Conservation (phyloP, 2,888 invertebrate species). For the Ennomos quercinarius region DNA sequence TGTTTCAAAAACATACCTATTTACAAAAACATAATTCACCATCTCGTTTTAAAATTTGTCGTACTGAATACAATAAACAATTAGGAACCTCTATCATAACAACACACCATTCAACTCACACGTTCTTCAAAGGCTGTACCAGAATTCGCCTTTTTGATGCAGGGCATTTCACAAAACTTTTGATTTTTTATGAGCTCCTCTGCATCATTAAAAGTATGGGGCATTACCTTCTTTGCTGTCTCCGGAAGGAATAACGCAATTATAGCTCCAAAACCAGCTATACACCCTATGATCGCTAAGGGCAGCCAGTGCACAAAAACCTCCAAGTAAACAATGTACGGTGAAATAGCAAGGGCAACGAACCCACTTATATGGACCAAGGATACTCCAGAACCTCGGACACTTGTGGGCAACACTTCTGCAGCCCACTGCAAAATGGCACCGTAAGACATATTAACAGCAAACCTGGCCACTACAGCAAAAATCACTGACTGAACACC, state of each 20-base stretch:
- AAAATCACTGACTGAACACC: constrained; percentile 58
- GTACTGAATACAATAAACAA: too few relatives aligned
- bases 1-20: too few relatives aligned
- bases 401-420: constrained; percentile 62
- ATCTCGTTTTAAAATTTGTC: too few relatives aligned
- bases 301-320: constrained; percentile 63
- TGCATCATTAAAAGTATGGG: constrained; percentile 71
- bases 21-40: too few relatives aligned
- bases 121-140: constrained; percentile 29
- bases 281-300: constrained; percentile 53
- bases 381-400: constrained; percentile 61
- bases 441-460: constrained; percentile 60
- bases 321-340: constrained; percentile 66
- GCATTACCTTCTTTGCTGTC: constrained; percentile 67
- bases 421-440: constrained; percentile 63
- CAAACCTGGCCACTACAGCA: constrained; percentile 61
- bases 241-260: constrained; percentile 64
- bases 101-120: constrained; percentile 19
- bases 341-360: constrained; percentile 57
- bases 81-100: too few relatives aligned
- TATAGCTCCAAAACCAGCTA: constrained; percentile 51
- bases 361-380: constrained; percentile 63
- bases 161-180: constrained; percentile 61
- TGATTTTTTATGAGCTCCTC: constrained; percentile 58
- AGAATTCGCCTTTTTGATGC: constrained; percentile 38